Base-by-base conservation (phyloP, 1,140 invertebrate genomes). In the Zaprionus inermis region DNA sequence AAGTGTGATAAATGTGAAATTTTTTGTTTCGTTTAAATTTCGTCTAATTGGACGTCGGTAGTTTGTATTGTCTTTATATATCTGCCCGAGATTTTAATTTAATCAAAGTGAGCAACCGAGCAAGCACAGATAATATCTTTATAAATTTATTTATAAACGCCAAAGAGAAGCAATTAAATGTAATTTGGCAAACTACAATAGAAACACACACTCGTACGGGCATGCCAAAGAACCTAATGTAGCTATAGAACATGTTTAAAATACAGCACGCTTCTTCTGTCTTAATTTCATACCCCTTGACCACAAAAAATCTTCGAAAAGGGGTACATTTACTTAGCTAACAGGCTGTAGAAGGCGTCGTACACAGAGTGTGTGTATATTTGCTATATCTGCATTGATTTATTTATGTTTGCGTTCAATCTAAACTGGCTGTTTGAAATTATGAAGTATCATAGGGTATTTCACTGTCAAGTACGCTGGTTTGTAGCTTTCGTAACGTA, bases 1-100 rank as follows among this genome's bases (percentile, higher is more conserved):
- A 44, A 44, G n/a, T 44, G 38, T 44, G 80, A 82, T 80, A 80
- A 78, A 85, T 85, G 78, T 52, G 46, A 55, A 55, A 36, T 54
- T 28, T 54, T 59, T 52, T 57, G 52, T 70, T 58, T 57, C 52
- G 60, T 82, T 82, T 81, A 66, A 59, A 49, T 79, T 82, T 65
- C 36, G n/a, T 49, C 60, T 76, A 76, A 76, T 75, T 76, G 66
- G 70, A 61, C 32, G 73, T 52, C 51, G 28, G 32, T 55, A 32
- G 44, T 54, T 66, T 58, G 24, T 28, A 54, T 61, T 57, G 11
- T 36, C 34, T 36, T n/a, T 57, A 52, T 7, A 1, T 32, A 1
- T 30, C 36, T 72, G 69, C 22, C 38, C 51, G 18, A 41, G 22
- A 36, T 36, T 68, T 69, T 38, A 61, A 44, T 68, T 59, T 56